Base-by-base conservation (phyloP, 2,113 vertebrate species). In the Bujurquina vittata region DNA sequence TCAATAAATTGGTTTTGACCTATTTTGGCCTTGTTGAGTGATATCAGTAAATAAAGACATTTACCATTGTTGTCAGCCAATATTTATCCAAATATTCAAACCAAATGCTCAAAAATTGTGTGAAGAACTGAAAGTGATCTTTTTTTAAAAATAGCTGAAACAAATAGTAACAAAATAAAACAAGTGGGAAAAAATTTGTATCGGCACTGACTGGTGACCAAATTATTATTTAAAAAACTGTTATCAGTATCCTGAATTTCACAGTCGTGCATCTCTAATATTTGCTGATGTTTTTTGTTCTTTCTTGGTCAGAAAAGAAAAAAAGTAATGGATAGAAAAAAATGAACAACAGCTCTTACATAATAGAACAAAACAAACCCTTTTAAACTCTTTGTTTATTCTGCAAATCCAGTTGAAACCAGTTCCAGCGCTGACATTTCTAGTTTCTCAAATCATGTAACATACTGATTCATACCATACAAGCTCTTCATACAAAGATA, bases 401-500 rank as follows among this genome's bases (percentile, higher is more conserved):
- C 46, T 67, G 22, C 54, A 58, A 69, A 69, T 58, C 52, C 33
- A 79, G 52, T 52, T 57, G 15, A 29, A 15, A 40, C 65, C 65
- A 52, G 65, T 72, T 52, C 43, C 3, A 72, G 49, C 55, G 49
- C 46, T 35, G 49, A 22, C 43, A 33, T 73, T 23, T 57, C 2
- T 62, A 55, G 81, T 79, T 69, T 56, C 43, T 60, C 22, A 59
- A 49, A 61, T 75, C 7, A 31, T 67, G 57, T 23, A 75, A 37
- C 31, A 52, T 18, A 5, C 31, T 54, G 80, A 73, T 79, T 85
- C 37, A 76, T 23, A 60, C 18, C 12, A 8, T 59, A 17, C 8
- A 52, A 35, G 18, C 23, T 69, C 75, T 87, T 84, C 49, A 31
- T 26, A 69, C 26, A 10, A 76, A 77, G 43, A 78, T 63, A 74